Base-by-base conservation (phyloP, 2,797 vertebrate genomes). In the Hippoglossus hippoglossus region DNA sequence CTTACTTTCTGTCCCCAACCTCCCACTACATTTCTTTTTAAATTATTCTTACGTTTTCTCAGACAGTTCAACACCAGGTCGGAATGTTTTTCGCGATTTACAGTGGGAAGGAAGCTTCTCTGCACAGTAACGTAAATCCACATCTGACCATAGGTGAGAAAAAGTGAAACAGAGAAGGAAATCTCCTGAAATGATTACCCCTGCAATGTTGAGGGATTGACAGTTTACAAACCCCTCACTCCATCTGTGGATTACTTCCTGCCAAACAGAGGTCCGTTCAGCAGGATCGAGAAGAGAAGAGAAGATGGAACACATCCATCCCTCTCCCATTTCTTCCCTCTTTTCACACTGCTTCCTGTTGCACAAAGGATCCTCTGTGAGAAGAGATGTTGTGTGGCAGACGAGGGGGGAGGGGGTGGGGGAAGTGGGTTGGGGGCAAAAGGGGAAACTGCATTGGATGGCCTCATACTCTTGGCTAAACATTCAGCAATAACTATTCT, bases 361-460 rank as follows among this genome's bases (percentile, higher is more conserved):
- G 81, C 72, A 92, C 87, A 92, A 92, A 88, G 87, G 79, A 58
- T 70, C 75, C 85, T 88, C 83, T 93, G 83, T 93, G 80, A 85
- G 82, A 80, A 72, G 67, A 88, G 83, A 66, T 77, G 60, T 65
- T 80, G 75, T 86, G 76, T 76, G 73, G 73, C 50, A 71, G 56
- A 49, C 57, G 68, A 28, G 67, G 69, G 69, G 69, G 39, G 64
- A 1, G 39, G 66, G 25, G n/a, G n/a, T n/a, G n/a, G 34, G 34
- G 65, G 60, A 46, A 60, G 60, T 49, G 49, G 46, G 67, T 65
- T 28, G 4, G 24, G 54, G 63, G 54, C 19, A 13, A 77, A 53
- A 21, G 44, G 80, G 56, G 69, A 51, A 70, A 61, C 47, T 79
- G 63, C n/a, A 18, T 25, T 72, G 64, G 65, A 73, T 53, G 73